Conservation (phyloP, 2,888 invertebrate species). For the Podotricha telesiphe region DNA sequence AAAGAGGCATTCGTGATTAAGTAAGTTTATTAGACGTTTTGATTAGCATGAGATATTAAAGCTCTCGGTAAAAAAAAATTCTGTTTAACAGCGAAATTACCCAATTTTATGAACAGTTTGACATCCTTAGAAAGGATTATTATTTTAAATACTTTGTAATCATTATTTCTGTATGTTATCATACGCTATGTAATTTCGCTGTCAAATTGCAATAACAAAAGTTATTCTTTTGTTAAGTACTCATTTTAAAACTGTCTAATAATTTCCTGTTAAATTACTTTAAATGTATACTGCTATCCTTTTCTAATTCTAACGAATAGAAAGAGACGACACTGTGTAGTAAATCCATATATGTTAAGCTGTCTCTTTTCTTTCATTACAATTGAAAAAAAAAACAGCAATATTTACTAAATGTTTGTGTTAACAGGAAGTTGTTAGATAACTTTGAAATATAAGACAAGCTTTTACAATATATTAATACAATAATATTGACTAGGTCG, state of each 20-base stretch:
- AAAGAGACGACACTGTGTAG: not conserved
- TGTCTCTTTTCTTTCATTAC: not conserved
- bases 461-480: not conserved
- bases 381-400: not conserved
- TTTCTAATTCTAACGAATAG: not conserved
- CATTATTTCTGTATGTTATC: too few relatives aligned
- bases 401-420: not conserved
- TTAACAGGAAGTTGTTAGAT: not conserved
- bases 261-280: not conserved
- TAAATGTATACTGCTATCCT: not conserved
- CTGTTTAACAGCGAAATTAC: not conserved
- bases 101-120: too few relatives aligned
- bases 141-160: too few relatives aligned
- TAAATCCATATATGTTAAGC: not conserved
- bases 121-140: too few relatives aligned
- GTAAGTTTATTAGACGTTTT: not conserved
- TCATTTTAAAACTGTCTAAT: not conserved
- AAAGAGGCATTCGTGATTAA: not conserved
- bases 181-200: too few relatives aligned
- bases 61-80: too few relatives aligned
- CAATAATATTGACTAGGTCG: conserved; percentile 80
- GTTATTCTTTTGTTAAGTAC: too few relatives aligned
- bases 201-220: not conserved
- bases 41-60: not conserved
- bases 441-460: not conserved